Conservation (phyloP, 2,888 invertebrate genomes). For the Agrochola circellaris region DNA sequence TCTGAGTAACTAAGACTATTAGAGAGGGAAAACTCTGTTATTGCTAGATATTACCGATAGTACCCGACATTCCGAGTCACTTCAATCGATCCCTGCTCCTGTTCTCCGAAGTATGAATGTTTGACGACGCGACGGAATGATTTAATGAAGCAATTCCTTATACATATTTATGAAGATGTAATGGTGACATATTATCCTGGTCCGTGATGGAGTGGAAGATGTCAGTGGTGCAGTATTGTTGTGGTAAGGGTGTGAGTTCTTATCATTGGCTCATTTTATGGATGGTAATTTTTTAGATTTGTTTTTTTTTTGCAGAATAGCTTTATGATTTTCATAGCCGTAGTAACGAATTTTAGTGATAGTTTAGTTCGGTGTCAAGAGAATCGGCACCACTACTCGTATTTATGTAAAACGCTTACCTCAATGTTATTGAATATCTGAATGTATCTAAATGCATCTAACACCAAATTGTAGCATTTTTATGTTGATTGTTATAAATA, state of each 20-base stretch:
- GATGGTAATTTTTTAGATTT: background rate
- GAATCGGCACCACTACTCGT: too few species aligned
- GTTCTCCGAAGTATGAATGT: slow-evolving; percentile 57
- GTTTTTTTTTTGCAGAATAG: too few species aligned
- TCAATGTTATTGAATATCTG: too few species aligned
- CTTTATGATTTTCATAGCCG: too few species aligned
- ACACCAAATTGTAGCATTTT: too few species aligned
- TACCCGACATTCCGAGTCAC: background rate
- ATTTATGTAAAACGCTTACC: too few species aligned
- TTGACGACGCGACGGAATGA: slow-evolving; percentile 33
- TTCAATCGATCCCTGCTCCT: slow-evolving; percentile 28
- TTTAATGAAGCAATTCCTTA: slow-evolving; percentile 40
- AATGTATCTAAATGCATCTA: too few species aligned
- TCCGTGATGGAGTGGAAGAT: background rate
- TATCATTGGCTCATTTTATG: background rate
- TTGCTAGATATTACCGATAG: slow-evolving; percentile 53
- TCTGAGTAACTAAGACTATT: slow-evolving; percentile 62
- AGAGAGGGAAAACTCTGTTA: slow-evolving; percentile 56
- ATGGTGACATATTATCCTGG: slow-evolving; percentile 23
- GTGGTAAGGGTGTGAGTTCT: background rate
- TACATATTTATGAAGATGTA: slow-evolving; percentile 46
- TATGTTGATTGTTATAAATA: too few species aligned
- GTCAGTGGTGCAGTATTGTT: background rate
- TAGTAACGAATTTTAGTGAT: too few species aligned
- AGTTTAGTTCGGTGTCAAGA: too few species aligned